A percentile compares a stretch with the other conserved stretches of the same genome.
These are phyloP conservation scores for Nyctalus aviator DNA, from an alignment of 2,797 vertebrate species.

Conservation along the genomic window DNA sequence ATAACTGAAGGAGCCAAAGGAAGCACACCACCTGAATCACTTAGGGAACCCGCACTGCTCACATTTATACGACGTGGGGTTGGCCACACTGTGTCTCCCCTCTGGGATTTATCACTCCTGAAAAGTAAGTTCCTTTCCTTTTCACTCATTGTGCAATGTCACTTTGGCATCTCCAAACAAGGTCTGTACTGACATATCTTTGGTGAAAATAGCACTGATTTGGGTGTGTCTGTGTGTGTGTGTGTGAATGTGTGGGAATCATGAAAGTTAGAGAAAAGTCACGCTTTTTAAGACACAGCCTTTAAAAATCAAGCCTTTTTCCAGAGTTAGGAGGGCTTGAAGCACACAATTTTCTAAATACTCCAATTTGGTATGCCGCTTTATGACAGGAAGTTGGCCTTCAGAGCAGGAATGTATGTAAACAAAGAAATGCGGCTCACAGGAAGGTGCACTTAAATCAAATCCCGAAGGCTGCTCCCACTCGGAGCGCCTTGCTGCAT, in stretches of 20 bases:
- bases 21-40: background rate
- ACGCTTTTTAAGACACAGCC: conserved; percentile 73
- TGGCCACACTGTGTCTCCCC: background rate
- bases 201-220: background rate
- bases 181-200: background rate
- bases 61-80: background rate
- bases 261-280: conserved; percentile 65
- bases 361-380: conserved; percentile 70
- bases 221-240: background rate
- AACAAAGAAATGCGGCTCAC: conserved; percentile 80
- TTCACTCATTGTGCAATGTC: background rate
- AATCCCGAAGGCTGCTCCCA: conserved; percentile 76
- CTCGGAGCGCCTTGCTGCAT: conserved; percentile 75
- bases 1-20: background rate
- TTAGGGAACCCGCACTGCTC: background rate
- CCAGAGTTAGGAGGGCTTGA: conserved; percentile 48
- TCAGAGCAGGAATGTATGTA: conserved; percentile 77
- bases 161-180: background rate
- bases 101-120: background rate
- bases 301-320: conserved; percentile 75
- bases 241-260: background rate
- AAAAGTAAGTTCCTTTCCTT: conserved; percentile 25
- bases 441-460: conserved; percentile 83
- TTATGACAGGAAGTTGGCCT: conserved; percentile 81
- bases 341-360: conserved; percentile 59